Evolutionary conservation across 2,888 invertebrate genomes (phyloP), one percentile per base, ranked within the genome.

Genomic region (Cephus spinipes): DNA sequence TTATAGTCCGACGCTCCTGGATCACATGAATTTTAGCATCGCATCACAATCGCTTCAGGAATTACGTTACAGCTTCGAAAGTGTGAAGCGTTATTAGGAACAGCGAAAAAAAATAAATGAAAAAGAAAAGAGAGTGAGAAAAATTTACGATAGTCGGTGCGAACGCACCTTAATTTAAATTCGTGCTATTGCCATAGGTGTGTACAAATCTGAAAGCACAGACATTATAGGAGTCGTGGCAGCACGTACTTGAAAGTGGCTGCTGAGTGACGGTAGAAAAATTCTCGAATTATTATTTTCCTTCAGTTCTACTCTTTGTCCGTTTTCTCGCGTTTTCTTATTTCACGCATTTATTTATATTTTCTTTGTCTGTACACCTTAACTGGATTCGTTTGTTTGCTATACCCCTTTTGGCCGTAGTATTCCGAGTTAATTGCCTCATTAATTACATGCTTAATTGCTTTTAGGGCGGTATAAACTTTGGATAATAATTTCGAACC

Each of bases 11-110:
- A 2, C 6, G 23, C 9, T 55, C 9, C 55, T 23, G 55, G 55
- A 55, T 6, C 55, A 55, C 23, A 23, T 55, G 23, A 9, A 23
- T 69, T 77, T 69, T 55, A 75, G 73, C 69, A 75, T 74, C 9
- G 69, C 68, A 30, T 74, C 77, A 77, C 34, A 32, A 33, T 75
- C 77, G 75, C 69, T 77, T 75, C 12, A 55, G 71, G 34, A 77
- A 77, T 75, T 77, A 55, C 69, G 30, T 33, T 15, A 15, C 31
- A 12, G 31, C 1, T 15, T 31, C 71, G 12, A 30, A 32, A 69
- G 30, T 32, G 30, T 11, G 3, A 12, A 30, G 69, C 31, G 30
- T 6, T 69, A 11, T 12, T 12, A 11, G 12, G 12, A 33, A 23
- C 11, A 15, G 23, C 2, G 31, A 12, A 31, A 32, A 31, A 33